Evolutionary conservation across 2,113 vertebrate species (phyloP), one percentile per base, ranked within the genome.

Genomic region (Nymphicus hollandicus): DNA sequence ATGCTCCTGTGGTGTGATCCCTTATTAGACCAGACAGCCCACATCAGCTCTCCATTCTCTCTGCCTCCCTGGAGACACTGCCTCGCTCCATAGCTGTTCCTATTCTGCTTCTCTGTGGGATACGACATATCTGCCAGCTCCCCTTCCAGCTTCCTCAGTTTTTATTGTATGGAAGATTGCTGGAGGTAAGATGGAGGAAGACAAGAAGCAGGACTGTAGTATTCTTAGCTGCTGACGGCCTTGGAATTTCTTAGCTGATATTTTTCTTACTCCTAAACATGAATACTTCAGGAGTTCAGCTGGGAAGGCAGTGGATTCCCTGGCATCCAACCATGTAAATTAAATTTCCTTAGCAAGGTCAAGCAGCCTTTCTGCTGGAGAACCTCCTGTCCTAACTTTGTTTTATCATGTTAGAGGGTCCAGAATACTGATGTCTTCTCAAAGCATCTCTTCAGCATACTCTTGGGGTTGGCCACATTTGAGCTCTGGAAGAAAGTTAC

Each of bases 1-100:
- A 95, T 94, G 91, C 91, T 96, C 95, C 93, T 89, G 91, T 96
- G 97, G 97, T 97, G 97, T 97, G 91, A 97, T 97, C 94, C 97
- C 97, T 98, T 98, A 98, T 98, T 98, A 96, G 98, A 98, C 94
- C 84, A 98, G 98, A 98, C 98, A 98, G 98, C 98, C 97, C 91
- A 97, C 95, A 97, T 92, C 86, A 92, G 96, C 95, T 97, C 92
- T 96, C 77, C 92, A 69, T 94, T 95, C 92, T 86, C 85, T 79
- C 81, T 55, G 86, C 83, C 80, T 97, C 97, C 95, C 95, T 25
- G 27, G 95, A 89, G 95, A 95, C 81, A 24, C 81, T 64, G 79
- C 86, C 86, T 91, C 24, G 39, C 92, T 96, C 95, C 81, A 71
- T 79, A 86, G 90, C 91, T 96, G 93, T 89, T 97, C 89, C 88